Percentiles rank a stretch among this genome's conserved stretches.
phyloP scores from a whole-genome alignment of 2,113 vertebrate species.

The Lethenteron camtschaticum region DNA sequence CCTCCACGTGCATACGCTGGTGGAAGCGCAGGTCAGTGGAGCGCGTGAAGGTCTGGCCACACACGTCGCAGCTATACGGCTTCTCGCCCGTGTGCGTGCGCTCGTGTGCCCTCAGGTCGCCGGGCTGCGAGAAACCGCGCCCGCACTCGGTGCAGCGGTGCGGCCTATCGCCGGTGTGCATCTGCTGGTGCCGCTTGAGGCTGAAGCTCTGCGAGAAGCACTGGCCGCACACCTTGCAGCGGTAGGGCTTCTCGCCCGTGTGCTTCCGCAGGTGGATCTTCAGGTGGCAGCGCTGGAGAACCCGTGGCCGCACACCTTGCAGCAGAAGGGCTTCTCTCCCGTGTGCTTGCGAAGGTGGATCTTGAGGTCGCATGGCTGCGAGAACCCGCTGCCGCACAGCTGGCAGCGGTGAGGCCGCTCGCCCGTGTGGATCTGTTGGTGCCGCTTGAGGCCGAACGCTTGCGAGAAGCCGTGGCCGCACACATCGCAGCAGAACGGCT shows the following conservation, averaged over 20 bases:
- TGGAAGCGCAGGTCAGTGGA: too few species aligned
- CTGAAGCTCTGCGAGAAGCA: neutral
- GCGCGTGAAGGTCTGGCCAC: too few species aligned
- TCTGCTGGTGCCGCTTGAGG: conserved; percentile 3
- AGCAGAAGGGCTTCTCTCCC: neutral
- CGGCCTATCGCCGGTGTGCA: conserved; percentile 1
- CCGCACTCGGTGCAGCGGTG: neutral
- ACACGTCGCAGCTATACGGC: too few species aligned
- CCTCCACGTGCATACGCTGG: too few species aligned
- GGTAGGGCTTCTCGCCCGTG: neutral
- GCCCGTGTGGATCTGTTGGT: neutral
- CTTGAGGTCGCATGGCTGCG: conserved; percentile 1
- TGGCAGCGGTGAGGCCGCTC: neutral
- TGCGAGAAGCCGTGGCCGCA: neutral
- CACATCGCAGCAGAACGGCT: neutral
- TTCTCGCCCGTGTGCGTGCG: too few species aligned
- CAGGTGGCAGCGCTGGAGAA: neutral
- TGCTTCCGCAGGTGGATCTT: neutral
- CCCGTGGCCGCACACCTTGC: neutral
- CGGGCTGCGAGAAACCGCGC: neutral
- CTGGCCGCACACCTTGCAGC: neutral
- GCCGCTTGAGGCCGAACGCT: too few species aligned
- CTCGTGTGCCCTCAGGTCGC: neutral
- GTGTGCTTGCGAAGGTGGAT: neutral
- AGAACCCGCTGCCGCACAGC: neutral